phyloP scores from a whole-genome alignment of 2,888 invertebrate species.

The Troides aeacus region DNA sequence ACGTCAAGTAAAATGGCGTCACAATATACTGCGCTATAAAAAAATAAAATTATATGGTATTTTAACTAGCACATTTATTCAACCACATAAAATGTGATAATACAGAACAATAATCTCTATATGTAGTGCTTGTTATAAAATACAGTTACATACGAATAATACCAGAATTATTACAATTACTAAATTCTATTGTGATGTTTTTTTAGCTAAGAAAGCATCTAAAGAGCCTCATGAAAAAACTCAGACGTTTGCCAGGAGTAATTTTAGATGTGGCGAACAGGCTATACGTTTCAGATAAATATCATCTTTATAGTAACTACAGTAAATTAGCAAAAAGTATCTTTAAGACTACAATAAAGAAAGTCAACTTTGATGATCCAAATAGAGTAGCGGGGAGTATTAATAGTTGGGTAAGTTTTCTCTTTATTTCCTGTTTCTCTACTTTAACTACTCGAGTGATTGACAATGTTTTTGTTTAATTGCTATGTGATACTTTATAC shows the following conservation, averaged over 20 bases:
- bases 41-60: constrained; percentile 5
- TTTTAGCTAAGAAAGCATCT: constrained; percentile 16
- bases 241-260: constrained; percentile 31
- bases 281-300: constrained; percentile 71
- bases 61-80: constrained; percentile 9
- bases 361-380: constrained; percentile 7
- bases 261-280: constrained; percentile 82
- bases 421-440: no score
- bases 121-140: no score
- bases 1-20: constrained; percentile 24
- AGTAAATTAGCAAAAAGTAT: constrained; percentile 62
- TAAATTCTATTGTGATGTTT: background rate
- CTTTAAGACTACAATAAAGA: constrained; percentile 78
- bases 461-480: no score
- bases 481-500: no score
- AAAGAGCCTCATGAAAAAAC: background rate
- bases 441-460: no score
- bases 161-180: no score
- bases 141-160: no score
- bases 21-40: constrained; percentile 5
- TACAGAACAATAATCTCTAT: no score
- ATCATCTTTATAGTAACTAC: constrained; percentile 69
- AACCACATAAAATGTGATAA: no score
- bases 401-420: constrained; percentile 32
- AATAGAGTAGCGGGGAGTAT: constrained; percentile 30